Conservation (phyloP, 2,888 invertebrate species). For the Drosophila fulvimacula region DNA sequence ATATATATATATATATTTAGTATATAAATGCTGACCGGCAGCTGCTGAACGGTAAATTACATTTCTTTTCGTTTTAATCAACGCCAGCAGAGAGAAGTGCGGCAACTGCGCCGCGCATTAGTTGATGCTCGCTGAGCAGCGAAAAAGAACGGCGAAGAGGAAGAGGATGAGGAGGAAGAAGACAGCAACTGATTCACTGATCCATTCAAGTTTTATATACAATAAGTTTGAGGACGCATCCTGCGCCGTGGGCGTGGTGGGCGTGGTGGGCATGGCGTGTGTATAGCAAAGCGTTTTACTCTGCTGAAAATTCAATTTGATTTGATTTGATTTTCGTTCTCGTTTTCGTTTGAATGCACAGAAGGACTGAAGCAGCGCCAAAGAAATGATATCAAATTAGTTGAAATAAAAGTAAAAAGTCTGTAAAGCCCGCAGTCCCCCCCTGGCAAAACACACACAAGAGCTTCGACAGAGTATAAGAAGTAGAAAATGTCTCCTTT, state of each 20-base stretch:
- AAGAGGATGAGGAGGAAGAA: conserved; percentile 6
- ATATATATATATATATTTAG: neutral
- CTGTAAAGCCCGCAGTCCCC: neutral
- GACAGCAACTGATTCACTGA: conserved; percentile 46
- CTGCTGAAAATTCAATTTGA: conserved; percentile 81
- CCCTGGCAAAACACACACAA: conserved; percentile 6
- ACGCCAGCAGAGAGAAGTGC: conserved; percentile 42
- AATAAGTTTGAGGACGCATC: conserved; percentile 15
- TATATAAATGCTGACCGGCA: conserved; percentile 12
- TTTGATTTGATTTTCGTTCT: conserved; percentile 83
- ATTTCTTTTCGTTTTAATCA: conserved; percentile 60
- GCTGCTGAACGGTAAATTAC: conserved; percentile 61
- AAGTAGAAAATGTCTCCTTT: conserved; percentile 1
- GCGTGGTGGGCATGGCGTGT: neutral
- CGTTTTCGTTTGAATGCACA: conserved; percentile 80
- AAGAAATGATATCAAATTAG: conserved; percentile 75
- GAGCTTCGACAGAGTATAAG: conserved; percentile 9
- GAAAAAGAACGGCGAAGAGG: conserved; percentile 2
- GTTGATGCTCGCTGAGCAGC: conserved; percentile 43
- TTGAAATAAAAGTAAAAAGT: conserved; percentile 69
- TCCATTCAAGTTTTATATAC: conserved; percentile 50
- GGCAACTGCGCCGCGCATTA: conserved; percentile 57
- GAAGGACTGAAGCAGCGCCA: conserved; percentile 23
- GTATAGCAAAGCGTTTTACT: conserved; percentile 43
- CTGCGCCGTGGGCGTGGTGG: conserved; percentile 18